phyloP scores from a whole-genome alignment of 1,140 invertebrate species.

The Drosophila teissieri region DNA sequence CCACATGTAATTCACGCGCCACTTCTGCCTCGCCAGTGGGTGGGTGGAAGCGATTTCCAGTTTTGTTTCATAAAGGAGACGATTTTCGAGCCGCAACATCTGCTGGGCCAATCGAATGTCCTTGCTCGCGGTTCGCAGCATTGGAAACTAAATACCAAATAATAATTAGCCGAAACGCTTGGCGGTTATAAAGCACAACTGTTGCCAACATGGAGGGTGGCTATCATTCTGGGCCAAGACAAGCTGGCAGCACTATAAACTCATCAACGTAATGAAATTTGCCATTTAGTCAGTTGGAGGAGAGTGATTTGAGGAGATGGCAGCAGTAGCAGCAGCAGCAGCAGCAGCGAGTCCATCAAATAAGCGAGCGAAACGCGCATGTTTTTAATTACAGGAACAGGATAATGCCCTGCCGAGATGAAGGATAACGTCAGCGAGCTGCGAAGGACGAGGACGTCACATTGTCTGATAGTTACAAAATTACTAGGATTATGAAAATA shows the following conservation, averaged over 20 bases:
- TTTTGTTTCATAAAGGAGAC: conserved; percentile 43
- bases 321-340: conserved; percentile 3
- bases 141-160: conserved; percentile 53
- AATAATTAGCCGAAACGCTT: conserved; percentile 50
- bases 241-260: conserved; percentile 71
- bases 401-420: conserved; percentile 14
- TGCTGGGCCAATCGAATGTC: conserved; percentile 33
- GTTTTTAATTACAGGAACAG: conserved; percentile 65
- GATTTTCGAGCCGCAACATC: conserved; percentile 23
- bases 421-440: conserved; percentile 15
- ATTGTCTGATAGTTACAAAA: conserved; percentile 62
- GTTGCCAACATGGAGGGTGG: conserved; percentile 19
- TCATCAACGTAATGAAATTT: conserved; percentile 75
- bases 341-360: conserved; percentile 58
- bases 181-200: conserved; percentile 62
- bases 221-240: conserved; percentile 22
- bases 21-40: too few species aligned
- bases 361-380: conserved; percentile 53
- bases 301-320: background rate
- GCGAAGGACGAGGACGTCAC: conserved; percentile 45
- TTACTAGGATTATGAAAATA: conserved; percentile 59
- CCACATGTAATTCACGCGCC: conserved; percentile 3
- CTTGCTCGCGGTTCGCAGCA: background rate
- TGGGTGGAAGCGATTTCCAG: conserved; percentile 39
- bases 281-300: conserved; percentile 34